Evolutionary conservation across 2,888 invertebrate genomes (phyloP).

Genomic region (Agrotis segetum): DNA sequence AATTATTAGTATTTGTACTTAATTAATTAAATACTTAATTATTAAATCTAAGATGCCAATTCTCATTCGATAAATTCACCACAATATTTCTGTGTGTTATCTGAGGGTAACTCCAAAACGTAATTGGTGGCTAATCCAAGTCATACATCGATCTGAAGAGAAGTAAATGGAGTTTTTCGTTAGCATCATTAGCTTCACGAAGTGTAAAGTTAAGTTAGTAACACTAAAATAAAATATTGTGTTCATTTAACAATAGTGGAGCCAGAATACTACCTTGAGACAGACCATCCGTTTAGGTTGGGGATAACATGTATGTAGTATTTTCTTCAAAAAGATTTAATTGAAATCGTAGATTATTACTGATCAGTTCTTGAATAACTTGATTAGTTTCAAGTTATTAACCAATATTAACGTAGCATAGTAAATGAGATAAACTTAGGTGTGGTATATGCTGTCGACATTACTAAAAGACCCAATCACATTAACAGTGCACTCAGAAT

Average conservation of each 20-base stretch:
- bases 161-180: background rate
- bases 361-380: background rate
- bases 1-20: background rate
- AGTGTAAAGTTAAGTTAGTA: background rate
- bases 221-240: background rate
- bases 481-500: background rate
- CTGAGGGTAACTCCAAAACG: background rate
- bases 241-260: background rate
- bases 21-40: background rate
- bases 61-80: background rate
- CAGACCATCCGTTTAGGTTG: constrained; percentile 5
- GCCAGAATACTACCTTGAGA: background rate
- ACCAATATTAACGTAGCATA: background rate
- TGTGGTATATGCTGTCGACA: constrained; percentile 8
- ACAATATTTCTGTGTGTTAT: background rate
- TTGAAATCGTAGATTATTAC: background rate
- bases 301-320: background rate
- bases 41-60: background rate
- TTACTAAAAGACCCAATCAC: background rate
- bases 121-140: background rate
- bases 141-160: background rate
- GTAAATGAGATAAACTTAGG: background rate
- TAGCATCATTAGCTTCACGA: background rate
- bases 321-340: background rate
- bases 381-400: too few species aligned